Percentiles rank a stretch among this genome's conserved stretches.
These are phyloP conservation scores for Neoascia interrupta DNA, from an alignment of 2,888 invertebrate genomes.

Conservation along the genomic window DNA sequence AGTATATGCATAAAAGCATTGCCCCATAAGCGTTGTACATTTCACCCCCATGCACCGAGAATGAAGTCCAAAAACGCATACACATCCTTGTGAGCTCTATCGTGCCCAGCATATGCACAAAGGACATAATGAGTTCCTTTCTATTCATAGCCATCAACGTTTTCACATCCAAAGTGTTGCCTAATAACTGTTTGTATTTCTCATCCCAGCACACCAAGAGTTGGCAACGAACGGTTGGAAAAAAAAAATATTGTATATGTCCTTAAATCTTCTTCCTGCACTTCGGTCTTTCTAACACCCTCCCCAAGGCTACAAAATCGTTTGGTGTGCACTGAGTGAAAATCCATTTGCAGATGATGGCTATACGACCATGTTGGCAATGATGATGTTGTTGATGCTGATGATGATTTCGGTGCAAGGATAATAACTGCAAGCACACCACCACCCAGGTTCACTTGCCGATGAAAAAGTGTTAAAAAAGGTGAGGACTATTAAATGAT, in stretches of 20 bases:
- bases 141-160: constrained; percentile 58
- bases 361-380: background rate
- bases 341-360: constrained; percentile 59
- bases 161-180: constrained; percentile 64
- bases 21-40: background rate
- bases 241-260: constrained; percentile 23
- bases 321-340: constrained; percentile 39
- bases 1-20: too few relatives aligned
- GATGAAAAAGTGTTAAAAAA: constrained; percentile 70
- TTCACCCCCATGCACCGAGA: background rate
- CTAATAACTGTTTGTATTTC: constrained; percentile 69
- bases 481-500: constrained; percentile 78
- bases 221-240: background rate
- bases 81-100: constrained; percentile 4
- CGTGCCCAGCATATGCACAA: constrained; percentile 23
- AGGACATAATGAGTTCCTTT: constrained; percentile 61
- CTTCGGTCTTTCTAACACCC: too few relatives aligned
- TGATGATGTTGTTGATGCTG: constrained; percentile 3
- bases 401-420: constrained; percentile 37
- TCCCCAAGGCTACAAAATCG: constrained; percentile 2
- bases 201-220: constrained; percentile 31
- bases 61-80: constrained; percentile 21
- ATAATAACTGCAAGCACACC: constrained; percentile 30
- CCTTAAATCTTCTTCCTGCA: constrained; percentile 40
- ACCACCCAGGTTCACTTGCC: background rate